Percentiles rank a stretch among this genome's conserved stretches.
Conservation (phyloP, 2,888 invertebrate genomes). For the Napeogenes inachia region DNA sequence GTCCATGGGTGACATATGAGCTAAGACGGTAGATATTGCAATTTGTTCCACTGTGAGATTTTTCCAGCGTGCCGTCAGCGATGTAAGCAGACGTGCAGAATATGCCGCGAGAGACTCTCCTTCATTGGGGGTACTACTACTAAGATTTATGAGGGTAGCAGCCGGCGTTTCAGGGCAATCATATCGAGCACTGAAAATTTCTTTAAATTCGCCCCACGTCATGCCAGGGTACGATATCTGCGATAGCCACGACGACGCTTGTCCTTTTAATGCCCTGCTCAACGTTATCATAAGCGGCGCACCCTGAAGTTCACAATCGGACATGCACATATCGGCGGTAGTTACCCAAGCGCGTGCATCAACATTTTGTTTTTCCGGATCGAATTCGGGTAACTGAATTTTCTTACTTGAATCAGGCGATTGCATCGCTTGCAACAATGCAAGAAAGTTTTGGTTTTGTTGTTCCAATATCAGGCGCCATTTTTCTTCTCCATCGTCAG, state of each 20-base stretch:
- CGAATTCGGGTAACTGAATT: conserved; percentile 1
- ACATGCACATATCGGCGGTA: conserved; percentile 1
- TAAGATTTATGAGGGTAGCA: neutral
- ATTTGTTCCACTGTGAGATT: too few relatives aligned
- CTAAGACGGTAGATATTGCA: too few relatives aligned
- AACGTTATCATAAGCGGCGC: conserved; percentile 7
- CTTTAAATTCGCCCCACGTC: conserved; percentile 1
- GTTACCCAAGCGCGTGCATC: conserved; percentile 6
- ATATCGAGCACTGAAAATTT: neutral
- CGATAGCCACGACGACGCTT: conserved; percentile 6
- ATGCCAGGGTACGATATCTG: conserved; percentile 2
- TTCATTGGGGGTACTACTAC: too few relatives aligned
- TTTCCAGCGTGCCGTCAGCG: too few relatives aligned
- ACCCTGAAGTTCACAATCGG: conserved; percentile 4
- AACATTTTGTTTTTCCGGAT: conserved; percentile 4
- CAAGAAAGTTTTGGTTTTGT: conserved; percentile 4
- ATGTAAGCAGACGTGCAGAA: too few relatives aligned
- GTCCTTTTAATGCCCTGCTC: too few relatives aligned
- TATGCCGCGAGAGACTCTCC: too few relatives aligned
- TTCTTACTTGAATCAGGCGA: neutral
- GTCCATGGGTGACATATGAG: too few relatives aligned
- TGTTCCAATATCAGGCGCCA: conserved; percentile 6
- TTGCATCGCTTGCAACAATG: conserved; percentile 3
- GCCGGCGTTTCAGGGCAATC: conserved; percentile 9
- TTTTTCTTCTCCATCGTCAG: neutral